phyloP scores from a whole-genome alignment of 2,797 vertebrate species.

The Pseudochaenichthys georgianus region DNA sequence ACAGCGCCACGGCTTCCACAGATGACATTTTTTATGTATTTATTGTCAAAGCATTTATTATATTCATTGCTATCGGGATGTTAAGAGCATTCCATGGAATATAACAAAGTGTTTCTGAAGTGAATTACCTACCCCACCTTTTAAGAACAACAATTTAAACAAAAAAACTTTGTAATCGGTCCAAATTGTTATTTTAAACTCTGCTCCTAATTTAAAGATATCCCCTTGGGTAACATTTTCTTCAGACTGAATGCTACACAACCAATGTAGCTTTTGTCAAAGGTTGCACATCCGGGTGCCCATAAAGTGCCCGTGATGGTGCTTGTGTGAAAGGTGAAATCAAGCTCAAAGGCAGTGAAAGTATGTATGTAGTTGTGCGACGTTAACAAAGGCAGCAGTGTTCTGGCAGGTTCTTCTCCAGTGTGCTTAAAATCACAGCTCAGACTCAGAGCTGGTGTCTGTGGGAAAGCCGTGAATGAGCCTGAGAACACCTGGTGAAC shows the following conservation, averaged over 20 bases:
- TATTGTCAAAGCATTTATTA: no score
- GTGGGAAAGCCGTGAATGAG: slow-evolving; percentile 48
- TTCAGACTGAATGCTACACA: not conserved
- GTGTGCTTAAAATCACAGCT: slow-evolving; percentile 1
- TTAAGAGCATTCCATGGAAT: no score
- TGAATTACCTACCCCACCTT: no score
- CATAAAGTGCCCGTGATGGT: not conserved
- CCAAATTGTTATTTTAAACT: no score
- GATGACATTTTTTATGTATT: no score
- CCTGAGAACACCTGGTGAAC: slow-evolving; percentile 43
- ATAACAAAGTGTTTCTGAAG: no score
- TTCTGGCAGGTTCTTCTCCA: slow-evolving; percentile 14
- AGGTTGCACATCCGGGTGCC: not conserved
- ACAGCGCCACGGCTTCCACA: no score
- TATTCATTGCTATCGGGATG: no score
- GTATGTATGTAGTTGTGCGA: slow-evolving; percentile 18
- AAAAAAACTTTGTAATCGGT: not conserved
- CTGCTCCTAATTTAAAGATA: no score
- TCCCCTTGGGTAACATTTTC: not conserved
- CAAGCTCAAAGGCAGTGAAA: no score
- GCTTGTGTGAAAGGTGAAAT: not conserved
- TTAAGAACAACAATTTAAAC: not conserved
- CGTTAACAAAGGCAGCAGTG: slow-evolving; percentile 27
- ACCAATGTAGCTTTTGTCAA: not conserved
- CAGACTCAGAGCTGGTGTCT: slow-evolving; percentile 33